Evolutionary conservation across 1,140 invertebrate genomes (phyloP).

Genomic region (Papilio glaucus): DNA sequence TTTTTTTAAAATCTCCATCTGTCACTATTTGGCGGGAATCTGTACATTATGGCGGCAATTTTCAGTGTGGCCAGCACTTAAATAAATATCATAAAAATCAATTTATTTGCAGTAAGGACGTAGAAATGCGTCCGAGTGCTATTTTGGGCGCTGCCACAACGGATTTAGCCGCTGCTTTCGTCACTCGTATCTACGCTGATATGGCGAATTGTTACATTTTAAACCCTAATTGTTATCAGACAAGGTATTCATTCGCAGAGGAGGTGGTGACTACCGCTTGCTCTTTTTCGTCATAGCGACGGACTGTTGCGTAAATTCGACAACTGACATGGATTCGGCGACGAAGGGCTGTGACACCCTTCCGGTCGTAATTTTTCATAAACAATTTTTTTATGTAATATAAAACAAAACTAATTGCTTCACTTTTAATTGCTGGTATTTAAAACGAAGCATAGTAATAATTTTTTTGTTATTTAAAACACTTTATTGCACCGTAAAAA

Average conservation of each 20-base stretch:
- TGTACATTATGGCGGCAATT: constrained; percentile 2
- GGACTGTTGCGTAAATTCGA: constrained; percentile 26
- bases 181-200: constrained; percentile 19
- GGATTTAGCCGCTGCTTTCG: constrained; percentile 41
- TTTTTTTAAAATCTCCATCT: constrained; percentile 1
- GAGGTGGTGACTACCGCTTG: constrained; percentile 2
- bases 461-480: too few relatives aligned
- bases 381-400: neutral
- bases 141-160: constrained; percentile 41
- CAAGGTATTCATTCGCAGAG: constrained; percentile 11
- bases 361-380: constrained; percentile 14
- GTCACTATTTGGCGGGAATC: constrained; percentile 22
- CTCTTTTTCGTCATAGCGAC: constrained; percentile 20
- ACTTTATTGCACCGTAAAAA: too few relatives aligned
- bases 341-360: neutral
- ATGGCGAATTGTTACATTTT: constrained; percentile 20
- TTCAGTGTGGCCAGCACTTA: constrained; percentile 22
- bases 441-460: too few relatives aligned
- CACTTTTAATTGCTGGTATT: too few relatives aligned
- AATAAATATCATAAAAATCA: constrained; percentile 29
- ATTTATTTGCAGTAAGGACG: constrained; percentile 42
- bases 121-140: constrained; percentile 45
- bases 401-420: too few relatives aligned
- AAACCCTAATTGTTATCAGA: constrained; percentile 11
- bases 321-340: constrained; percentile 16